Evolutionary conservation across 2,797 vertebrate species (phyloP).

Genomic region (Pseudomugil gertrudae): DNA sequence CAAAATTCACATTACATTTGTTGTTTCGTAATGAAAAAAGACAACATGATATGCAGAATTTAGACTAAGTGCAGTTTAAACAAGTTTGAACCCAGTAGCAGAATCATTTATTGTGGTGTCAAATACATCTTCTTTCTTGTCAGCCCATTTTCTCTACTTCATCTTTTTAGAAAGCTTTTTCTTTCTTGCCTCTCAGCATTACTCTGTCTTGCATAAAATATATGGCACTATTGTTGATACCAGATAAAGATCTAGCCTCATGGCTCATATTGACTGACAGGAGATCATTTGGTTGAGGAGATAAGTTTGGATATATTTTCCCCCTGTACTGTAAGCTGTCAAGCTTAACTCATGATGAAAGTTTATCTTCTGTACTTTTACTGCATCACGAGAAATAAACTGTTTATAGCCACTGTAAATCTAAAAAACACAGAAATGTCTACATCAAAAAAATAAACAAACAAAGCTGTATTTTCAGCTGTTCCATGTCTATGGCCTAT

Average conservation of each 20-base stretch:
- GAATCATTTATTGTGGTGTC: conserved; percentile 6
- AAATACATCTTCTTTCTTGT: conserved; percentile 16
- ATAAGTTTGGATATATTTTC: conserved; percentile 38
- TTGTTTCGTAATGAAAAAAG: conserved; percentile 9
- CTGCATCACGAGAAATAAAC: conserved; percentile 17
- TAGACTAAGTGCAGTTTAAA: conserved; percentile 4
- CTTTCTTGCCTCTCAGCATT: conserved; percentile 33
- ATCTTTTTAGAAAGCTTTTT: conserved; percentile 5
- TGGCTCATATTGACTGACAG: conserved; percentile 44
- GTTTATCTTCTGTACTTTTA: conserved; percentile 25
- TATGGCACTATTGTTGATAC: conserved; percentile 4
- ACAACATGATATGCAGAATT: conserved; percentile 1
- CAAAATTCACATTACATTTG: background rate
- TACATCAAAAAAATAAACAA: conserved; percentile 3
- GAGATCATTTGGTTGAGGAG: conserved; percentile 23
- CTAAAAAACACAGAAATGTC: background rate
- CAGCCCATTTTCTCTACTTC: conserved; percentile 3
- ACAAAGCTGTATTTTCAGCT: conserved; percentile 38
- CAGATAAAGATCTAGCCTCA: conserved; percentile 44
- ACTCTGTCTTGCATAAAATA: conserved; percentile 33
- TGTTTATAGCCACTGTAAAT: conserved; percentile 16
- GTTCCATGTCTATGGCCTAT: conserved; percentile 5
- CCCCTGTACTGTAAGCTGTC: conserved; percentile 16
- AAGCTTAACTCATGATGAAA: background rate
- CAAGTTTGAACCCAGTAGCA: background rate